Percentiles rank a stretch among this genome's conserved stretches.
These are phyloP conservation scores for Smutsia temminckii DNA, from an alignment of 2,797 vertebrate genomes.

Conservation along the genomic window DNA sequence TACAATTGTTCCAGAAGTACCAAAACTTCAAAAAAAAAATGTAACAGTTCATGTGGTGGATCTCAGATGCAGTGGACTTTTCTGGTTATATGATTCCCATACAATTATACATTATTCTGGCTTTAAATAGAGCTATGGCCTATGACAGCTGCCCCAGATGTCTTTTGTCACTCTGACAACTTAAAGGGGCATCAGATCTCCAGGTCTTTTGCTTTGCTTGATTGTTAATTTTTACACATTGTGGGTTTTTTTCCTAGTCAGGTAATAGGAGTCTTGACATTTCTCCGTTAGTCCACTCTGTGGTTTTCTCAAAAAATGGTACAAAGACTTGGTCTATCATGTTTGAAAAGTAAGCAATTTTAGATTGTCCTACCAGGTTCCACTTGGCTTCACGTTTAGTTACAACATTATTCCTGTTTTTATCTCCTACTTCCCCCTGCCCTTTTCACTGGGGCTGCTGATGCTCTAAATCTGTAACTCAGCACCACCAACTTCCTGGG, in stretches of 20 bases:
- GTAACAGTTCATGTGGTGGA: background rate
- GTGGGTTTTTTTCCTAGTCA: background rate
- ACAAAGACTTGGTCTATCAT: background rate
- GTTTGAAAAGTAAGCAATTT: background rate
- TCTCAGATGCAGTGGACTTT: background rate
- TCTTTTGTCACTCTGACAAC: background rate
- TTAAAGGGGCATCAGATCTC: background rate
- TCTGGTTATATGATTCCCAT: background rate
- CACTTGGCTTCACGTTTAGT: background rate
- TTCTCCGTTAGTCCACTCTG: background rate
- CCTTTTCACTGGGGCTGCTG: background rate
- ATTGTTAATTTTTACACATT: background rate
- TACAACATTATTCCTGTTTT: background rate
- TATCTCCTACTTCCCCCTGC: background rate
- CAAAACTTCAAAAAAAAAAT: background rate
- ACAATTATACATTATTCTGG: background rate
- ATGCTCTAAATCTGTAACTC: background rate
- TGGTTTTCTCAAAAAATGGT: background rate
- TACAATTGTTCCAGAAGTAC: background rate
- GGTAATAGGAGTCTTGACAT: background rate
- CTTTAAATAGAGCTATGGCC: background rate
- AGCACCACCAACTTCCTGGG: background rate
- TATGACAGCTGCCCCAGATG: background rate
- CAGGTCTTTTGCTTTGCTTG: background rate
- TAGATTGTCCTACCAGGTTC: background rate